Evolutionary conservation across 2,888 invertebrate genomes (phyloP).

Genomic region (Petrolisthes manimaculis): DNA sequence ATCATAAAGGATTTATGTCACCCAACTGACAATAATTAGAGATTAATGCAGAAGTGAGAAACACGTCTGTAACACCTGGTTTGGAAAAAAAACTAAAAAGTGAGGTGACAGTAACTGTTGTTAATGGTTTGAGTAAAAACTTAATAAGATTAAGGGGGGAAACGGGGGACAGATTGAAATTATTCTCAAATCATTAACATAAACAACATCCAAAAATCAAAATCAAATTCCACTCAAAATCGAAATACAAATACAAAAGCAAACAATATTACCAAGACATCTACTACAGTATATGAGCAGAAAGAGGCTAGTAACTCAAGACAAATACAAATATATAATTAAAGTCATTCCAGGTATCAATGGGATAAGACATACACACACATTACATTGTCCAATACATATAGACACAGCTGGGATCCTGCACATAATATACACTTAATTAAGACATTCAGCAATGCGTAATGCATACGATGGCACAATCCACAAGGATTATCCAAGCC

Average conservation of each 20-base stretch:
- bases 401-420: constrained; percentile 30
- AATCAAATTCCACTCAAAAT: constrained; percentile 27
- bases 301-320: constrained; percentile 13
- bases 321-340: constrained; percentile 8
- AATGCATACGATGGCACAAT: constrained; percentile 30
- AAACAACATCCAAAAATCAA: constrained; percentile 23
- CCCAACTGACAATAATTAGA: constrained; percentile 27
- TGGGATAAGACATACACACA: not conserved
- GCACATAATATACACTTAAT: constrained; percentile 11
- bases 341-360: constrained; percentile 12
- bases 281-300: constrained; percentile 19
- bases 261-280: constrained; percentile 23
- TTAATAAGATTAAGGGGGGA: constrained; percentile 33
- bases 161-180: constrained; percentile 26
- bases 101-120: constrained; percentile 33
- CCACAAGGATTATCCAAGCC: not conserved
- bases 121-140: constrained; percentile 27
- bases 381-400: constrained; percentile 7
- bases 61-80: not conserved
- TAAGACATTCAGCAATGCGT: constrained; percentile 23
- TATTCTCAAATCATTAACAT: constrained; percentile 30
- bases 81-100: constrained; percentile 17
- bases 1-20: constrained; percentile 16
- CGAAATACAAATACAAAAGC: constrained; percentile 38
- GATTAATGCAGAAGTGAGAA: constrained; percentile 44